Conservation (phyloP, 2,113 vertebrate genomes). For the Halcyon malimbica region DNA sequence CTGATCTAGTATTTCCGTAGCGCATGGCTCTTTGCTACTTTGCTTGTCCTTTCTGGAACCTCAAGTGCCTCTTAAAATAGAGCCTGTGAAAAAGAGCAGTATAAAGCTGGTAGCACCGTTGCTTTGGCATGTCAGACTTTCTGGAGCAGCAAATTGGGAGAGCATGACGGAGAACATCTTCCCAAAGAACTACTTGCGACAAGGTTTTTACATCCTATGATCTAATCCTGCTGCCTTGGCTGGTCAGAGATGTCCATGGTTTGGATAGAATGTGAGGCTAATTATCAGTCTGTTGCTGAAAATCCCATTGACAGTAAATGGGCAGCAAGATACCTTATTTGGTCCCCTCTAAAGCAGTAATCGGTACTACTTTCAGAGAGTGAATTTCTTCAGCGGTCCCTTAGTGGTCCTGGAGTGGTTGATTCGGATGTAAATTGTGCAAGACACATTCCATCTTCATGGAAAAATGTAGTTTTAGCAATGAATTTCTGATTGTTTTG, state of each 20-base stretch:
- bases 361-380: neutral
- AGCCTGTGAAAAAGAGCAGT: neutral
- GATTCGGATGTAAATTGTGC: neutral
- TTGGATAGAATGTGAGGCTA: neutral
- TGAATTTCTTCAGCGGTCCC: neutral
- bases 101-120: neutral
- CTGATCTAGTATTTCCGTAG: neutral
- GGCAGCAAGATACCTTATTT: neutral
- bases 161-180: neutral
- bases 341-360: neutral
- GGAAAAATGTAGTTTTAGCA: neutral
- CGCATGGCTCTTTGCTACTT: neutral
- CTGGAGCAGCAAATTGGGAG: neutral
- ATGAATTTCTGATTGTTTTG: neutral
- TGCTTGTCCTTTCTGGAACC: neutral
- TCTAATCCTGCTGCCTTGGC: neutral
- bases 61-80: neutral
- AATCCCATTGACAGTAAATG: neutral
- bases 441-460: neutral
- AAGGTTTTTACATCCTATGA: neutral
- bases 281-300: neutral
- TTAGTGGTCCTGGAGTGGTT: neutral
- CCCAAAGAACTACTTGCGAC: neutral
- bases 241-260: neutral
- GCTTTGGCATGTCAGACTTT: fast-evolving